These are phyloP conservation scores for Drosophila pegasa DNA, from an alignment of 2,888 invertebrate species.

Conservation along the genomic window DNA sequence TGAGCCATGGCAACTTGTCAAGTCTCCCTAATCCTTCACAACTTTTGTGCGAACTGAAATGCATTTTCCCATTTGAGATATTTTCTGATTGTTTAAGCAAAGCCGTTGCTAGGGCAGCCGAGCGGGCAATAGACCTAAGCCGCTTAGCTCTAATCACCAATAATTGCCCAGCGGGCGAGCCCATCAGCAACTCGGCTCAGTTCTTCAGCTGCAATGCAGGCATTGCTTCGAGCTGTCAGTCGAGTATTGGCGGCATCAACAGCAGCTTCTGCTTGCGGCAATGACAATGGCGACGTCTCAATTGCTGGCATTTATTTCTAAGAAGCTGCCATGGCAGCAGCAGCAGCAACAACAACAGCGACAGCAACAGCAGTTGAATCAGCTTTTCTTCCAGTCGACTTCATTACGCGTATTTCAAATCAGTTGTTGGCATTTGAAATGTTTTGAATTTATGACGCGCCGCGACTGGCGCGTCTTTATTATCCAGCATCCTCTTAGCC, in stretches of 20 bases:
- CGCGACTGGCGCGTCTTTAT: constrained; percentile 66
- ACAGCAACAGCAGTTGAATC: not conserved
- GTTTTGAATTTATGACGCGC: constrained; percentile 73
- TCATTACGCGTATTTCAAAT: constrained; percentile 67
- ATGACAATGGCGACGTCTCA: constrained; percentile 67
- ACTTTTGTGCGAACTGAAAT: not conserved
- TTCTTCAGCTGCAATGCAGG: constrained; percentile 8
- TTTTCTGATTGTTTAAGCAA: not conserved
- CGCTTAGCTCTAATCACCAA: constrained; percentile 58
- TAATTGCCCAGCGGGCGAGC: constrained; percentile 44
- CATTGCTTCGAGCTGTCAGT: not conserved
- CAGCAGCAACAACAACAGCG: not conserved
- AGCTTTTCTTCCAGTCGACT: constrained; percentile 46
- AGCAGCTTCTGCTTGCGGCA: constrained; percentile 3
- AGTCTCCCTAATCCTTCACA: not conserved
- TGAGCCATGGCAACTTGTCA: no score
- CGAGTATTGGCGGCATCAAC: constrained; percentile 18
- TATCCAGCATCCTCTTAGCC: constrained; percentile 27
- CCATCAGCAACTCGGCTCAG: not conserved
- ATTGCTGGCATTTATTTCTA: constrained; percentile 51
- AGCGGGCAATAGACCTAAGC: constrained; percentile 42
- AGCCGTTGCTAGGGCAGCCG: not conserved
- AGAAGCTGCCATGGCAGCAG: constrained; percentile 20
- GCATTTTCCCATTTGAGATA: not conserved
- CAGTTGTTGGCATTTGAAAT: constrained; percentile 61